A percentile compares a stretch with the other conserved stretches of the same genome.
phyloP scores from a whole-genome alignment of 2,888 invertebrate species.

The Drosophila hawaiiensis region DNA sequence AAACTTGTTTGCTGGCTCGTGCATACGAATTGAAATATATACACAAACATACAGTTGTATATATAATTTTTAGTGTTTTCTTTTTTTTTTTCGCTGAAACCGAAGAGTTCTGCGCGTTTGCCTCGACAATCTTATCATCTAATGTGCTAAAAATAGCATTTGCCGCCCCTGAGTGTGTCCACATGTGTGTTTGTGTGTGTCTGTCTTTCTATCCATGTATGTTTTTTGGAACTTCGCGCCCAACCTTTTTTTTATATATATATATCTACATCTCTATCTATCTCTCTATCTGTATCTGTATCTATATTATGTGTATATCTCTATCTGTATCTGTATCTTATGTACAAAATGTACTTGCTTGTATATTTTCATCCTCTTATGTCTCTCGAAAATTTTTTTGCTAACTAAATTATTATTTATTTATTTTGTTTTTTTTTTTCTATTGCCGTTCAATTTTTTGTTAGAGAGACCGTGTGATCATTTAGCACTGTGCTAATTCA shows the following conservation, averaged over 20 bases:
- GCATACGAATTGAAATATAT: constrained; percentile 24
- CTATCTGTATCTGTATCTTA: constrained; percentile 33
- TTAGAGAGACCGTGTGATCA: constrained; percentile 82
- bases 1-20: constrained; percentile 60
- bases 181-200: constrained; percentile 32
- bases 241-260: constrained; percentile 61
- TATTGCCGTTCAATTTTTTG: constrained; percentile 45
- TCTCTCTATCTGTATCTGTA: constrained; percentile 41
- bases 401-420: constrained; percentile 56
- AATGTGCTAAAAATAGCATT: constrained; percentile 71
- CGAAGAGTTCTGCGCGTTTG: constrained; percentile 73
- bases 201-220: constrained; percentile 24
- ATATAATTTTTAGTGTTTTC: constrained; percentile 39
- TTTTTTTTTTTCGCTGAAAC: constrained; percentile 59
- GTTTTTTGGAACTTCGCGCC: constrained; percentile 56
- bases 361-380: constrained; percentile 24
- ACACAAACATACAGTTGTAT: constrained; percentile 28
- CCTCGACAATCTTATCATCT: constrained; percentile 75
- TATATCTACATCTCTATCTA: constrained; percentile 26
- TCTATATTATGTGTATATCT: constrained; percentile 17
- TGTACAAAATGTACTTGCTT: constrained; percentile 38
- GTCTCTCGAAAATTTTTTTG: constrained; percentile 55
- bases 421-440: constrained; percentile 34
- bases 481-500: constrained; percentile 82
- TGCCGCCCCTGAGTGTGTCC: constrained; percentile 65